Evolutionary conservation across 2,888 invertebrate species (phyloP), one percentile per base, ranked within the genome.

Genomic region (Torymus auratus): DNA sequence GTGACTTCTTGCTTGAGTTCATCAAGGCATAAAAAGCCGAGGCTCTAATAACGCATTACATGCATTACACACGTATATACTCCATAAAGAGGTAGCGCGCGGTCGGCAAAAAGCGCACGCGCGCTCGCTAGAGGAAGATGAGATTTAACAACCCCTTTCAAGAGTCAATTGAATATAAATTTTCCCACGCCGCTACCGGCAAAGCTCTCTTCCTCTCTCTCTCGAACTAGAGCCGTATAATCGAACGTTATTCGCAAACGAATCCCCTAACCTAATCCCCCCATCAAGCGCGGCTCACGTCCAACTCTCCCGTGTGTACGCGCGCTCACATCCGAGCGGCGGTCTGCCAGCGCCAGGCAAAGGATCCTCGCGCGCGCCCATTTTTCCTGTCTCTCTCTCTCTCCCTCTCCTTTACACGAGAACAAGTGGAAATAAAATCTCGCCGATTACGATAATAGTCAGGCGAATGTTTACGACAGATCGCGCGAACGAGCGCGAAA

Each of bases 81-180:
- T 52, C n/a, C 61, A 68, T 23, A 41, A 23, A 23, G 13, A 50
- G 55, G 12, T 60, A 13, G 61, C 28, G 61, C 28, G 20, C 12
- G 15, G 11, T 14, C 73, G 50, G 65, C 60, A 74, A 72, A 76
- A 76, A 76, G 68, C 28, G n/a, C 61, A n/a, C 5, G 56, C 14
- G 62, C 28, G n/a, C 61, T 14, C 5, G 56, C 14, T 55, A 53
- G 12, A 68, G 68, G 12, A 56, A 69, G 58, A 61, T 50, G 64
- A 75, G 72, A 76, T 76, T 79, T 82, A 79, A 76, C 76, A 71
- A 74, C 65, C 74, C 79, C 28, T 72, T 76, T 70, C 70, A 78
- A 62, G 67, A 64, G 65, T 78, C 78, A 82, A 80, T 80, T 70
- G 82, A 78, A 80, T 82, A 80, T 80, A 80, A 80, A 82, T 82